These are phyloP conservation scores for Brachionus rotundiformis DNA, from an alignment of 1,140 invertebrate genomes.

Conservation along the genomic window DNA sequence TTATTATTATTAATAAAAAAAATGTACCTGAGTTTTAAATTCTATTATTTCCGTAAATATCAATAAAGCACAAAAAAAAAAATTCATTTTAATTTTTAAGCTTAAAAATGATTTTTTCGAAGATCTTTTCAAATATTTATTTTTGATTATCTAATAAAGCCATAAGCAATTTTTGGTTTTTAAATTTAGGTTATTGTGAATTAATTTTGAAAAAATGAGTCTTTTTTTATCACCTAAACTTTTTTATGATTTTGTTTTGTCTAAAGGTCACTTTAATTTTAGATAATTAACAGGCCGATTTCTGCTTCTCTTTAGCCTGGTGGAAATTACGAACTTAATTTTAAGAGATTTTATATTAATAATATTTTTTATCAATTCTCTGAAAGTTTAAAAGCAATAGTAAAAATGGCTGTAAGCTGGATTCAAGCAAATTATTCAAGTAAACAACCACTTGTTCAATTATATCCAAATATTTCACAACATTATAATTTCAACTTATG, in stretches of 20 bases:
- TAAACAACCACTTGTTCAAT: not conserved
- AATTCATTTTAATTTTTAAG: not conserved
- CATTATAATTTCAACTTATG: not conserved
- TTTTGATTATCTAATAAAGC: not conserved
- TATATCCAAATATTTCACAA: not conserved
- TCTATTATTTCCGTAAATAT: not conserved
- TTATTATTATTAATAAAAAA: not conserved
- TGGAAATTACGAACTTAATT: conserved; percentile 21
- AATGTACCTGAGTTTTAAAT: not conserved
- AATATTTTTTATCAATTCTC: not conserved
- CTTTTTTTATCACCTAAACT: conserved; percentile 12
- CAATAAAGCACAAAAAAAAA: not conserved
- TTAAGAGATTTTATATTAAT: not conserved
- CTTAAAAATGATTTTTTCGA: not conserved
- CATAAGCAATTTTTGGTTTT: conserved; percentile 6
- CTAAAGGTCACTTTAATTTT: not conserved
- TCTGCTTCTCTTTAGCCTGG: not conserved
- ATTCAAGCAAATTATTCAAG: conserved; percentile 1
- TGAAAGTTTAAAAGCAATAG: not conserved
- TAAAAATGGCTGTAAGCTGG: not conserved
- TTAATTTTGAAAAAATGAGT: not conserved
- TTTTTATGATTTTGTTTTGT: not conserved
- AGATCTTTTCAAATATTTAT: not conserved
- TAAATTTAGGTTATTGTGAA: conserved; percentile 32
- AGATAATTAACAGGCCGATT: not conserved